Base-by-base conservation (phyloP, 2,113 vertebrate genomes). In the Forbesichthys agassizii region DNA sequence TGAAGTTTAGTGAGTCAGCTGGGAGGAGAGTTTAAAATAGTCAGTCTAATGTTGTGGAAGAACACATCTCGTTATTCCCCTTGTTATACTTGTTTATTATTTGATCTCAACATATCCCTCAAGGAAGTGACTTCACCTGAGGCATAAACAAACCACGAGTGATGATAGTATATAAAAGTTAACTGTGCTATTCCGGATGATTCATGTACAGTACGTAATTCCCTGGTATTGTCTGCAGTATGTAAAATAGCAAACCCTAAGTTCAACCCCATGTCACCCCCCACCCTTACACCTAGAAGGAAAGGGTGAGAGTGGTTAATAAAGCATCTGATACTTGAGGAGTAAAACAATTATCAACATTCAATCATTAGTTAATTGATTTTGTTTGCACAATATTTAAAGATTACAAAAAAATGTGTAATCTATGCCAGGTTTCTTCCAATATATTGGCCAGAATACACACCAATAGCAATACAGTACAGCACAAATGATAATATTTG, bases 141-240 rank as follows among this genome's bases (percentile, higher is more conserved):
- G 60, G 46, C 16, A 16, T 62, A n/a, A 48, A 14, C 60, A 47
- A 84, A 70, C 14, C 60, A 83, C 57, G 62, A 87, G 67, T 63
- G 33, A 16, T 47, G 18, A 33, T 47, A 64, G 61, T 60, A 33
- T 5, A 5, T 1, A 66, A 78, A 73, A 64, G 33, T 63, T 71
- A 80, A 68, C 0, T 5, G 36, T 69, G 66, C 71, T 55, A 56
- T 27, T 27, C 27, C 2, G 27, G 27, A 2, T 27, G 27, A 27
- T 27, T 27, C 2, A 27, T 27, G 27, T 27, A 27, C 27, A 27
- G 27, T 27, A 27, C 2, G 27, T 27, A 27, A 27, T 27, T 27
- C 27, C 12, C 10, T 42, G 58, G 55, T 55, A 27, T 10, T 18
- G 54, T 64, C n/a, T 7, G 27, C 27, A 27, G 27, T 27, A 3